These are phyloP conservation scores for Metridium senile DNA, from an alignment of 92 coral and sea anemone species.

Conservation along the genomic window DNA sequence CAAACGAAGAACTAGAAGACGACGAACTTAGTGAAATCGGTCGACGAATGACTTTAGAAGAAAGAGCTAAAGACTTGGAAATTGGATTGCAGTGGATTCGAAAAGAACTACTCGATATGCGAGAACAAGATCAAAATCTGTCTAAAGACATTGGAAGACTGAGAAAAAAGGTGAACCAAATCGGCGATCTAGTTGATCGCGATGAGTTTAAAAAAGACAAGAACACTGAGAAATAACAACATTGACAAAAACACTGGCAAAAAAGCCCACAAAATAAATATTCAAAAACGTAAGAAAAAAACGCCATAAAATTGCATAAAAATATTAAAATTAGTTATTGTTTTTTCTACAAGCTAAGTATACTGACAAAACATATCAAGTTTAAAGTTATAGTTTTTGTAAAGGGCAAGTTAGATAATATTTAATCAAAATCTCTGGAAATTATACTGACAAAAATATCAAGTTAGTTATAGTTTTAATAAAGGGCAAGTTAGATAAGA, in stretches of 20 bases:
- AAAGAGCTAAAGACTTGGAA: conserved; percentile 61
- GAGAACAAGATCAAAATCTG: conserved; percentile 63
- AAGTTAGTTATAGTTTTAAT: too few relatives aligned
- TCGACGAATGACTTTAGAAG: conserved; percentile 23
- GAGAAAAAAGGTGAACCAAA: conserved; percentile 63
- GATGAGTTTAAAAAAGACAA: conserved; percentile 42
- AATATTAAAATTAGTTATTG: too few relatives aligned
- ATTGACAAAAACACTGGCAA: too few relatives aligned
- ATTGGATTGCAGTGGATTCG: conserved; percentile 65
- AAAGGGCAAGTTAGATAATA: too few relatives aligned
- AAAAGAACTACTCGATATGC: conserved; percentile 59
- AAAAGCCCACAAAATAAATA: neutral
- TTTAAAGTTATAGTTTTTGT: too few relatives aligned
- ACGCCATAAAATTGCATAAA: too few relatives aligned
- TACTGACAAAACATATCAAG: too few relatives aligned
- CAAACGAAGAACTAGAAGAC: neutral
- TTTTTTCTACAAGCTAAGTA: too few relatives aligned
- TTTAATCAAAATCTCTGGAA: too few relatives aligned
- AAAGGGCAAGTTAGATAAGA: too few relatives aligned
- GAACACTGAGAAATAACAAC: conserved; percentile 1
- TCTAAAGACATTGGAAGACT: conserved; percentile 69
- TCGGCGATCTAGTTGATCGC: conserved; percentile 40
- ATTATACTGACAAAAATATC: too few relatives aligned
- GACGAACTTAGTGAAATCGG: conserved; percentile 10
- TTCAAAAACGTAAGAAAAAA: neutral